Conservation (phyloP, 2,113 vertebrate genomes). For the Salminus brasiliensis region DNA sequence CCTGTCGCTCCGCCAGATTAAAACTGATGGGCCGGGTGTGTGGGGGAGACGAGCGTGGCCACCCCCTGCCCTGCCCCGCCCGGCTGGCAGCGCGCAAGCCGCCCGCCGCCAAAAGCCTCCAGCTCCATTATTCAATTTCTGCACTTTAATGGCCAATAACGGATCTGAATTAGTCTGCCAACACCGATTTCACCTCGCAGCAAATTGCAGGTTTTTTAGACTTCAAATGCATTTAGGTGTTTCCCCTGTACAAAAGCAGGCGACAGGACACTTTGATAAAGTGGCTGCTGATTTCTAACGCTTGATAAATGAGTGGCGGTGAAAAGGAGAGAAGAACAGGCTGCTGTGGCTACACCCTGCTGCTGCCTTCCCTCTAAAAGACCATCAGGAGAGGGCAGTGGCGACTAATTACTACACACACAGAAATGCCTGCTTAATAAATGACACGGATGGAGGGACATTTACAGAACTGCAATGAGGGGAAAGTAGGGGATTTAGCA, state of each 20-base stretch:
- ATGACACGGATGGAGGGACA: background rate
- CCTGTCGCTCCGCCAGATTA: slow-evolving; percentile 73
- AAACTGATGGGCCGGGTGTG: slow-evolving; percentile 74
- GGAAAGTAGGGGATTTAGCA: background rate
- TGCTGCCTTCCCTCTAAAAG: background rate
- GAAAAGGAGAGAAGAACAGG: background rate
- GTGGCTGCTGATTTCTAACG: slow-evolving; percentile 41
- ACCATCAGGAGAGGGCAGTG: slow-evolving; percentile 10
- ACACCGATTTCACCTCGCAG: slow-evolving; percentile 70
- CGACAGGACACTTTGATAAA: slow-evolving; percentile 46
- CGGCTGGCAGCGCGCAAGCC: slow-evolving; percentile 31
- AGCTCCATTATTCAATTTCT: slow-evolving; percentile 80
- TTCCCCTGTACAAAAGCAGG: slow-evolving; percentile 32
- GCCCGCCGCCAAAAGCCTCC: slow-evolving; percentile 28
- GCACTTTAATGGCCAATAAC: slow-evolving; percentile 72
- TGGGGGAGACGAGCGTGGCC: slow-evolving; percentile 55
- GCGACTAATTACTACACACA: background rate
- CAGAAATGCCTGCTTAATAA: slow-evolving; percentile 8
- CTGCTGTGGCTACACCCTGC: slow-evolving; percentile 1
- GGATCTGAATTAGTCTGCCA: slow-evolving; percentile 76
- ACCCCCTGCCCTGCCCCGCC: slow-evolving; percentile 33
- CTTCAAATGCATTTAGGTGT: slow-evolving; percentile 51
- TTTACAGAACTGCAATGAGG: slow-evolving; percentile 30
- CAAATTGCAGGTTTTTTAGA: slow-evolving; percentile 59
- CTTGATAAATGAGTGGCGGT: slow-evolving; percentile 38